phyloP scores from a whole-genome alignment of 2,113 vertebrate genomes.

The Odocoileus virginianus region DNA sequence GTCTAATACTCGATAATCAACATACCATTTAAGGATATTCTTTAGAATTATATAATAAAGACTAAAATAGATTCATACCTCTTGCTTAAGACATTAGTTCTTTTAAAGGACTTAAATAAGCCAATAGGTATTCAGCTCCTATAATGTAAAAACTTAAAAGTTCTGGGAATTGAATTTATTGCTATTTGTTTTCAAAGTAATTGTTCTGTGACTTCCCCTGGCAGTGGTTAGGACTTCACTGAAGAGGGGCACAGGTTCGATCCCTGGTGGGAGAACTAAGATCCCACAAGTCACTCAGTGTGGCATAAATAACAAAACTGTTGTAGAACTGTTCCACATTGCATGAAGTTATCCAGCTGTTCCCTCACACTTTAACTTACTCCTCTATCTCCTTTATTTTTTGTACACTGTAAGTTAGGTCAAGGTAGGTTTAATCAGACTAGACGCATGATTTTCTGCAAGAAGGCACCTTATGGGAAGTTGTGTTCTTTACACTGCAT shows the following conservation, averaged over 20 bases:
- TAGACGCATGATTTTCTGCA: background rate
- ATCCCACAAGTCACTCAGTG: background rate
- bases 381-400: background rate
- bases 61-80: background rate
- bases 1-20: background rate
- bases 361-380: background rate
- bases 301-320: background rate
- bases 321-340: background rate
- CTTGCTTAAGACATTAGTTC: background rate
- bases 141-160: background rate
- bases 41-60: background rate
- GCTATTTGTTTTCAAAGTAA: background rate
- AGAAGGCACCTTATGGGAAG: background rate
- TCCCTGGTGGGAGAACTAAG: background rate
- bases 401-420: background rate
- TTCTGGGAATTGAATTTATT: background rate
- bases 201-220: background rate
- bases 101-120: background rate
- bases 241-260: background rate
- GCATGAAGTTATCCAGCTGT: background rate
- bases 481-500: background rate
- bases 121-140: background rate
- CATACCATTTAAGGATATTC: background rate
- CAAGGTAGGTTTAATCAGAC: background rate
- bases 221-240: background rate